Percentiles rank a stretch among this genome's conserved stretches.
Conservation (phyloP, 1,140 invertebrate species). For the Heliconius nattereri region DNA sequence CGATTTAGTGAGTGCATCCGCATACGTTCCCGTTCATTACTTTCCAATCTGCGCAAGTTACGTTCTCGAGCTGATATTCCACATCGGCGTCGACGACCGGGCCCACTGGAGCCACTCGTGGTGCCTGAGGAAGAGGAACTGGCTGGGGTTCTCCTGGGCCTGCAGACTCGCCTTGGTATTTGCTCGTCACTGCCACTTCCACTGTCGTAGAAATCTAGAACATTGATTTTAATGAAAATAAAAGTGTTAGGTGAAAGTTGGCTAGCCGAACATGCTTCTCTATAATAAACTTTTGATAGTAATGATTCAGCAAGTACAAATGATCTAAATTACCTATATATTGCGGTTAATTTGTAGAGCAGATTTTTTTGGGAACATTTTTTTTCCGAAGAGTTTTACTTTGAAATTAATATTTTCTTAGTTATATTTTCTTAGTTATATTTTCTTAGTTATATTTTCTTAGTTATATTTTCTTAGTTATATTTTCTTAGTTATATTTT, state of each 20-base stretch:
- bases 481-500: too few relatives aligned
- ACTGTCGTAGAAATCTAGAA: slow-evolving; percentile 72
- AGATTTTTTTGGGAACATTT: too few relatives aligned
- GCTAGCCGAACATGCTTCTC: not conserved
- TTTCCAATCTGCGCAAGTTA: slow-evolving; percentile 92
- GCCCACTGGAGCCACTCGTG: slow-evolving; percentile 48
- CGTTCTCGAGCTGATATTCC: slow-evolving; percentile 89
- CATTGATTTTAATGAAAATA: slow-evolving; percentile 17
- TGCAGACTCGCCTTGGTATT: slow-evolving; percentile 49
- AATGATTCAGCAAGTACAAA: not conserved
- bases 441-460: too few relatives aligned
- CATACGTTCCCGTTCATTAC: slow-evolving; percentile 95
- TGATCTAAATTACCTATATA: not conserved
- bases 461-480: too few relatives aligned
- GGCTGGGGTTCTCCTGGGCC: slow-evolving; percentile 55
- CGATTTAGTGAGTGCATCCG: slow-evolving; percentile 96
- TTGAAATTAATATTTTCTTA: too few relatives aligned
- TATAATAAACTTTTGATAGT: not conserved
- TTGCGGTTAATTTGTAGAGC: not conserved
- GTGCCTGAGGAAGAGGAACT: slow-evolving; percentile 58
- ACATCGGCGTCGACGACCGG: slow-evolving; percentile 77
- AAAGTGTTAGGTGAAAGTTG: slow-evolving; percentile 34
- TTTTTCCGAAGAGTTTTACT: not conserved
- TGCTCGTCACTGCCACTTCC: slow-evolving; percentile 67
- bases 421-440: too few relatives aligned